Evolutionary conservation across 2,797 vertebrate genomes (phyloP), one percentile per base, ranked within the genome.

Genomic region (Eurystomus glaucurus): DNA sequence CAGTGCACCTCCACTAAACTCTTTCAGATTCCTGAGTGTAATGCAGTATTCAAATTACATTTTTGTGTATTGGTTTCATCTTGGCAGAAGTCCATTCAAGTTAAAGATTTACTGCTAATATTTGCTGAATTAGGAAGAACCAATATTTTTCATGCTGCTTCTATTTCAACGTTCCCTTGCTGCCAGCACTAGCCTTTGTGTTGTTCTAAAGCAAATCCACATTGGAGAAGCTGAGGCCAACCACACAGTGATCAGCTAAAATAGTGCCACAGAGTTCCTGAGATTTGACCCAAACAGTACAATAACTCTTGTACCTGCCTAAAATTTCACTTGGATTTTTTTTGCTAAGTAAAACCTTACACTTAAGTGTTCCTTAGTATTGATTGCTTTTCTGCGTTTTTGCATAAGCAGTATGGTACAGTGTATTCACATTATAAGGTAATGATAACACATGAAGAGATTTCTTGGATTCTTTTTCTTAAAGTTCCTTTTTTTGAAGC

Each of bases 71-170:
- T 76, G 26, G 21, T 55, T 82, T 94, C 70, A 12, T 37, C 61
- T 75, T 95, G 94, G 74, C 86, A 95, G 65, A 60, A 83, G 28
- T 60, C 41, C 84, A 85, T 60, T 92, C 79, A 52, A 77, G 52
- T 90, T 91, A 68, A 93, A 88, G 85, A 93, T 92, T 89, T 83
- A 96, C 26, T 89, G 52, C 18, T 91, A 91, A 91, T 94, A 85
- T 79, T 89, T 94, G 60, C 48, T 95, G 86, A 94, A 92, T 57
- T 70, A 79, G 35, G 57, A 92, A 76, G 19, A 22, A 54, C 25
- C 1, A 1, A 64, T 87, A 93, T 92, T 96, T 96, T 95, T 95
- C 52, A 89, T 51, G 26, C 48, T 74, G 35, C 54, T 92, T 86
- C 65, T 90, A 35, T 96, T 96, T 90, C 88, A 88, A 28, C 11